Base-by-base conservation (phyloP, 2,113 vertebrate species). In the Myiopsitta monachus region DNA sequence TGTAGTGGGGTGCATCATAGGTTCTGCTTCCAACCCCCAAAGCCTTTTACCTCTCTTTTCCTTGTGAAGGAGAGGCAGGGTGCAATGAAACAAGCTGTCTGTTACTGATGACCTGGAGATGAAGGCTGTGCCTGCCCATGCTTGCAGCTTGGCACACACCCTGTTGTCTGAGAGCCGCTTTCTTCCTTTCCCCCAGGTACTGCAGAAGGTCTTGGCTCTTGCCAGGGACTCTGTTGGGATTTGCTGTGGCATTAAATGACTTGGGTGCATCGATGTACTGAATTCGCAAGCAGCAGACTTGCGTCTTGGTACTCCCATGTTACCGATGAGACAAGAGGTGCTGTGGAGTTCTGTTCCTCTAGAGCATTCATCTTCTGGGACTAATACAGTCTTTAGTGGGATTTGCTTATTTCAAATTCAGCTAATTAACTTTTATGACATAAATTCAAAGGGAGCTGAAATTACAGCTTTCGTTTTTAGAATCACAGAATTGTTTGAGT, bases 401-500 rank as follows among this genome's bases (percentile, higher is more conserved):
- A 92, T 90, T 83, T 94, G 47, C 83, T 88, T 94, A 52, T 41
- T 94, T 91, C 75, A 83, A 6, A 85, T 69, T 80, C 80, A 82
- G 4, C 69, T 96, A 90, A 96, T 95, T 96, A 96, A 93, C 63
- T 95, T 92, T 87, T 30, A 44, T 41, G 46, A 19, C 39, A 19
- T 38, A 79, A 72, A 81, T 87, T 81, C 80, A 90, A 62, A 86
- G 78, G 77, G 73, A 84, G 18, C 14, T 64, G 46, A 46, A 90
- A 68, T 39, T 51, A 18, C 11, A 22, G 31, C 57, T 87, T 86
- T 88, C 8, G 10, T 70, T 36, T 59, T 15, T 59, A 59, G 57
- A 59, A 36, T 59, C 33, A 24, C 33, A 59, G 57, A 59, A 36
- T 36, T n/a, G 57, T 59, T 59, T 59, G 57, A 16, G 4, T n/a